Evolutionary conservation across 2,888 invertebrate species (phyloP).

Genomic region (Mythimna ferrago): DNA sequence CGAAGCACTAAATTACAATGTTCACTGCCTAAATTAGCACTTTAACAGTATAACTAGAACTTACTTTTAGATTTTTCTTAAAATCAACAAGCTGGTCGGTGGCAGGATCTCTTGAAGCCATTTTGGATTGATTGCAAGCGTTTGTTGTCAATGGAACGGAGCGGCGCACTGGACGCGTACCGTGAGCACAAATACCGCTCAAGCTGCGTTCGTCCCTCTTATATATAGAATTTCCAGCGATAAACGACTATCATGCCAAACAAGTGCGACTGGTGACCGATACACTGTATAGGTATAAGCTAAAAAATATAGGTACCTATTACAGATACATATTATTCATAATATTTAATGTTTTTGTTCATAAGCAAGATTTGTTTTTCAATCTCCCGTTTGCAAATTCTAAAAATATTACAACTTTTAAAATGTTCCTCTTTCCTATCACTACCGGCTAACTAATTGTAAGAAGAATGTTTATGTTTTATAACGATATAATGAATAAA

Average conservation of each 20-base stretch:
- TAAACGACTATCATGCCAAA: slow-evolving; percentile 81
- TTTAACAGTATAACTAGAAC: slow-evolving; percentile 55
- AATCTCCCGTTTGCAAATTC: not conserved
- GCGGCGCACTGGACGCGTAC: slow-evolving; percentile 81
- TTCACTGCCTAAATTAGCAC: slow-evolving; percentile 39
- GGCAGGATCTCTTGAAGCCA: slow-evolving; percentile 91
- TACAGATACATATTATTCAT: too few species aligned
- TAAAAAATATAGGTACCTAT: not conserved
- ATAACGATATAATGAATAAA: too few species aligned
- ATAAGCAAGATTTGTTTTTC: not conserved
- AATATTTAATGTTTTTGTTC: not conserved
- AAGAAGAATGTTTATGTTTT: too few species aligned
- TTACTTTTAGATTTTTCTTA: slow-evolving; percentile 91
- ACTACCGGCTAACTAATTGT: not conserved
- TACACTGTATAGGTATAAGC: slow-evolving; percentile 25
- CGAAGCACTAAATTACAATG: slow-evolving; percentile 12
- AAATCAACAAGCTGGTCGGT: slow-evolving; percentile 92
- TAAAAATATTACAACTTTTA: not conserved
- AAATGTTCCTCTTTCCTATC: not conserved
- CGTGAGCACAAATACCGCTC: slow-evolving; percentile 77
- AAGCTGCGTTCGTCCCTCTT: slow-evolving; percentile 69
- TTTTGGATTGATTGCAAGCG: slow-evolving; percentile 60
- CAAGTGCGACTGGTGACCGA: slow-evolving; percentile 71
- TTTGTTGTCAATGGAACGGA: slow-evolving; percentile 62
- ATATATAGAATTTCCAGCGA: slow-evolving; percentile 80